Evolutionary conservation across 2,888 invertebrate species (phyloP), one percentile per base, ranked within the genome.

Genomic region (Pammene aurita): DNA sequence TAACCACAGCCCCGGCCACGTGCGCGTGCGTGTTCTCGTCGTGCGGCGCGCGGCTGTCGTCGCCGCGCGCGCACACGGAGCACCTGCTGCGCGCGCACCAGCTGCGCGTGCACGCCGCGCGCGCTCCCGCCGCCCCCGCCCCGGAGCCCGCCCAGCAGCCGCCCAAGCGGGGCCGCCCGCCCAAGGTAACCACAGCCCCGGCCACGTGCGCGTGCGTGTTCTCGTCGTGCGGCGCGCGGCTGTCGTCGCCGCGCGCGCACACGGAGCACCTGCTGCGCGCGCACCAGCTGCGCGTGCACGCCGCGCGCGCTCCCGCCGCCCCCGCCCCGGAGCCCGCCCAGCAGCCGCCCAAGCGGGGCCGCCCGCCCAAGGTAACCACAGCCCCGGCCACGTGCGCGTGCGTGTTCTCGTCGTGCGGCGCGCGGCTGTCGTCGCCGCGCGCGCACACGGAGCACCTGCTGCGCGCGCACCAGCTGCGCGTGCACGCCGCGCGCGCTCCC

Each of bases 391-490:
- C 77, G 72, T 85, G 78, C 76, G 72, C 84, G 75, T 92, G 92
- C 84, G 91, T 92, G 83, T 91, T 92, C 86, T 83, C 88, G 67
- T 80, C 86, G 78, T 92, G 92, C 84, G 86, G 85, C 73, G 82
- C 77, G 75, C 81, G 84, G 48, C 78, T 92, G 76, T 48, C 80
- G 66, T 84, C 87, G 0, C 84, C 90, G 70, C 83, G 85, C 76
- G 89, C 83, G 76, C 91, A 92, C 85, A 90, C 92, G n/a, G 90
- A 90, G 80, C 91, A 92, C 78, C 79, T 92, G 78, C 82, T 92
- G 80, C 82, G 86, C 63, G 84, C 85, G 75, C 91, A 91, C 79
- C 91, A 91, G 84, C 85, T 90, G 82, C 84, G 89, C 46, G 88
- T 91, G 77, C 82, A 89, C 61, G 78, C 86, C 71, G 73, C 81